Base-by-base conservation (phyloP, 2,888 invertebrate species). In the Notodonta dromedarius region DNA sequence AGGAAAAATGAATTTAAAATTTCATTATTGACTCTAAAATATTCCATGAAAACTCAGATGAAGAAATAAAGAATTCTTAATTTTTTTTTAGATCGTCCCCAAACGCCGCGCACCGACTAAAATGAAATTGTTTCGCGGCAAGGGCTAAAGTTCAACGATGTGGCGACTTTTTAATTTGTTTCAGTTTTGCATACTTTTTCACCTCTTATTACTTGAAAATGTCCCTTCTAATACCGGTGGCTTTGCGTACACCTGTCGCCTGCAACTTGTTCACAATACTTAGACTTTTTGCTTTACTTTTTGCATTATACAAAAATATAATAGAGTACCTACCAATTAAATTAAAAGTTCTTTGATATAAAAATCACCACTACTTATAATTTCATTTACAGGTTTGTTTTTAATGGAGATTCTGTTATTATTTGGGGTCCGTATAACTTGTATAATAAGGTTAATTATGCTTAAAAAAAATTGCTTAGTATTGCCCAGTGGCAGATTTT, bases 161-260 rank as follows among this genome's bases (percentile, higher is more conserved):
- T 77, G 82, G 80, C 70, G 83, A 84, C 82, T 83, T 87, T 85
- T 83, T 83, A 87, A 85, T 84, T 83, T 82, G 78, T 81, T 80
- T 67, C 64, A 71, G 69, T 65, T 71, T 78, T 73, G 57, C 70
- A 61, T 73, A 72, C 69, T 67, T 60, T 74, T 70, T 71, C 65
- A 58, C 65, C 69, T 70, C 71, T 76, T 77, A 77, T 79, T 79
- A 75, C 39, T 53, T 39, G 40, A 55, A 81, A 81, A 77, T 71
- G 72, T 75, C 67, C 65, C 66, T 62, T 67, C 67, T 77, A 74
- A 78, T 81, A 67, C 76, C 73, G 67, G 53, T 60, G 69, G 61
- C 74, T 74, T 82, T 76, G 73, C 69, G 66, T 63, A 67, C 83
- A 84, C 77, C 81, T 81, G 82, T 59, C 59, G 54, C 67, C 73